A percentile compares a stretch with the other conserved stretches of the same genome.
Evolutionary conservation across 2,888 invertebrate genomes (phyloP).

Genomic region (Orthosia gracilis): DNA sequence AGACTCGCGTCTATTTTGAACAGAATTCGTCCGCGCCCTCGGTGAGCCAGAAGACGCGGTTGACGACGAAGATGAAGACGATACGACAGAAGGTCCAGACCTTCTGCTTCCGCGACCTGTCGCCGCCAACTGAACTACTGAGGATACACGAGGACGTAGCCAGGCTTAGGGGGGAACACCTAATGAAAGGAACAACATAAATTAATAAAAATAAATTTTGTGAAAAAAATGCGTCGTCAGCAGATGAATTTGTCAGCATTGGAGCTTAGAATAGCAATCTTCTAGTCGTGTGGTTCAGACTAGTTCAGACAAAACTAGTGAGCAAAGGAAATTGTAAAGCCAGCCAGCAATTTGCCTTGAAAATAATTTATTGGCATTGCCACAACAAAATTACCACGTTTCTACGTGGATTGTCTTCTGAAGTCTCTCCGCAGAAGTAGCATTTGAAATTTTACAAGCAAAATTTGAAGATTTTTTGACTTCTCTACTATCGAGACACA

Average conservation of each 20-base stretch:
- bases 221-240: no score
- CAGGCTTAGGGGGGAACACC: slow-evolving; percentile 19
- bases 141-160: slow-evolving; percentile 36
- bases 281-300: background rate
- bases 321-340: background rate
- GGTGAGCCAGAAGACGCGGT: slow-evolving; percentile 96
- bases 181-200: no score
- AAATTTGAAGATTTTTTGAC: no score
- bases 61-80: slow-evolving; percentile 93
- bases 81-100: slow-evolving; percentile 79
- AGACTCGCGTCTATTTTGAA: background rate
- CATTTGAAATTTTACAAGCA: no score
- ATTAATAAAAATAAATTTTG: no score
- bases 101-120: slow-evolving; percentile 78
- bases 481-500: no score
- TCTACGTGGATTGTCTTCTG: no score
- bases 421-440: no score
- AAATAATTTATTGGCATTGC: no score
- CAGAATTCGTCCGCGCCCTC: slow-evolving; percentile 96
- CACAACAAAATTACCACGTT: background rate
- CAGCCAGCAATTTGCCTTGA: no score
- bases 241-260: no score
- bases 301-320: background rate
- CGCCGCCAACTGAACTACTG: slow-evolving; percentile 75
- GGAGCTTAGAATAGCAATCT: background rate